Percentiles rank a stretch among this genome's conserved stretches.
Evolutionary conservation across 2,113 vertebrate genomes (phyloP).

Genomic region (Arvicanthis niloticus): DNA sequence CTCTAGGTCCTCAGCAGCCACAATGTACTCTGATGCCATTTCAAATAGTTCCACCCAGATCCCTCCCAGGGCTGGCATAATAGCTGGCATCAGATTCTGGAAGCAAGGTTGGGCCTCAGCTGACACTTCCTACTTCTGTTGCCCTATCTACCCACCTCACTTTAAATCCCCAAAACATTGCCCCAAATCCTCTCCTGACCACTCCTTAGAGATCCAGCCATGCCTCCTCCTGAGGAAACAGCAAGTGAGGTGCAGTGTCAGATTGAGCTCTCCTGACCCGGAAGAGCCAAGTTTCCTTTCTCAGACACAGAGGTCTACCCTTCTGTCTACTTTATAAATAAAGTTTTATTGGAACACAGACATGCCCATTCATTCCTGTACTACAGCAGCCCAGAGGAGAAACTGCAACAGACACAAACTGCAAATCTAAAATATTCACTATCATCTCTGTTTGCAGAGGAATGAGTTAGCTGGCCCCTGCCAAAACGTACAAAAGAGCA

Average conservation of each 20-base stretch:
- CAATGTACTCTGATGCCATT: neutral
- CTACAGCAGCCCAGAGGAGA: neutral
- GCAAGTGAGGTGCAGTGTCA: neutral
- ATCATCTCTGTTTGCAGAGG: neutral
- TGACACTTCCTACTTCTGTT: neutral
- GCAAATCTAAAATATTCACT: neutral
- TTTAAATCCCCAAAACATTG: neutral
- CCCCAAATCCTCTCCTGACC: neutral
- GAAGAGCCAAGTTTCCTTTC: neutral
- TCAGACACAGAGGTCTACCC: neutral
- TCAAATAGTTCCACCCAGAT: neutral
- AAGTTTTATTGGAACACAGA: constrained; percentile 5
- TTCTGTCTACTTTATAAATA: constrained; percentile 5
- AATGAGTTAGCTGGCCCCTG: neutral
- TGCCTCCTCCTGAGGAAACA: neutral
- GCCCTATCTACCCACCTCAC: neutral
- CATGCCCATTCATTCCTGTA: neutral
- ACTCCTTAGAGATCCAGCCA: neutral
- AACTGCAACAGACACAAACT: neutral
- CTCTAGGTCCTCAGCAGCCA: neutral
- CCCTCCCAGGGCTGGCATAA: neutral
- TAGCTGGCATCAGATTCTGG: neutral
- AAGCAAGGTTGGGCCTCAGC: neutral
- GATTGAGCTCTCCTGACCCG: neutral
- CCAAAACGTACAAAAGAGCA: neutral